Base-by-base conservation (phyloP, 1,140 invertebrate species). In the Melitaea cinxia region DNA sequence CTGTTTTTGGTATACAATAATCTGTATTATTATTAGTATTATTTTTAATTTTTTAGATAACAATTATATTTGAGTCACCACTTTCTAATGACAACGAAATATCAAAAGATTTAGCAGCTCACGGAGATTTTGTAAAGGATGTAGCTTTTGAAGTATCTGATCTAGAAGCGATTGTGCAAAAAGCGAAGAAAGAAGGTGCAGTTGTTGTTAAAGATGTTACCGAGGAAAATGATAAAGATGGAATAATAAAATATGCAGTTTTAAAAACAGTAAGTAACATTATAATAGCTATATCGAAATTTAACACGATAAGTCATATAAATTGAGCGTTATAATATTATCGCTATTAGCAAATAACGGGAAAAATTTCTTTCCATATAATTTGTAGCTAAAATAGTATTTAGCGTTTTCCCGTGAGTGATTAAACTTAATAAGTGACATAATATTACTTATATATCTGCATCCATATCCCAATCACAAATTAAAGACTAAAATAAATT, bases 41-140 rank as follows among this genome's bases (percentile, higher is more conserved):
- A 50, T 49, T 50, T 53, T 14, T 72, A 14, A 1, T 2, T 23
- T 63, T 63, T 24, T 24, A 97, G 95, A 98, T 99, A 71, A 91
- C 95, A 33, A 98, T 99, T 84, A 94, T 98, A 23, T 99, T 99
- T 77, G 94, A 96, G 71, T 98, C 97, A 0, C 92, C 97, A 1
- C 94, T 95, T 45, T 94, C 96, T 0, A 88, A 94, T 52, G 92
- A 94, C 65, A 88, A 92, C 53, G 95, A 95, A 72, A 94, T 99
- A 84, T 94, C 95, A 4, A 83, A 92, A 47, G 97, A 99, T 91
- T 78, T 99, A 45, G 91, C 94, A 14, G 94, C 93, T 58, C 99
- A 99, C 80, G 99, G 99, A 3, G 99, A 99, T 92, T 98, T 97
- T 49, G 98, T 99, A 0, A 98, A 98, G 80, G 98, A 99, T 83